Conservation (phyloP, 1,140 invertebrate species). For the Orchestia grillus region DNA sequence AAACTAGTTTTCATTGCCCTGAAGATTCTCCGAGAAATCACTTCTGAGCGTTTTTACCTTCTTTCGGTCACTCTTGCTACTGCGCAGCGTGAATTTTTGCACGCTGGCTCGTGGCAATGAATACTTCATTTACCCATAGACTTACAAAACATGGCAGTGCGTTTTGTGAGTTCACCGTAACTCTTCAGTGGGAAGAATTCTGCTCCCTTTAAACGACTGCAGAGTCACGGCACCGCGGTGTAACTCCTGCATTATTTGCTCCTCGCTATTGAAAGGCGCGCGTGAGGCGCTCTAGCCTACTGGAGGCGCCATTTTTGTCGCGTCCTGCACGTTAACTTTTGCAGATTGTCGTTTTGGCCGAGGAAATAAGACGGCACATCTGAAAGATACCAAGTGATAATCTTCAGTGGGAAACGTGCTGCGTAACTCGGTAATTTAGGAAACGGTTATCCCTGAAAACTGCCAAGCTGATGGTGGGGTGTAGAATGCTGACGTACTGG, state of each 20-base stretch:
- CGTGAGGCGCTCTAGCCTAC: neutral
- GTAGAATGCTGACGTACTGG: too few species aligned
- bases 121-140: neutral
- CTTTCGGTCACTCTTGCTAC: neutral
- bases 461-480: neutral
- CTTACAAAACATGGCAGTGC: neutral
- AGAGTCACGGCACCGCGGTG: neutral
- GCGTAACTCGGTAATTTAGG: neutral
- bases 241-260: neutral
- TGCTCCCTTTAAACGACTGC: neutral
- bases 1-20: too few species aligned
- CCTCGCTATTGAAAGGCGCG: neutral
- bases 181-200: neutral
- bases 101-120: neutral
- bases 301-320: neutral
- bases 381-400: neutral
- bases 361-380: neutral
- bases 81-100: neutral
- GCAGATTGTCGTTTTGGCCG: neutral
- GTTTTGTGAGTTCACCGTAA: neutral
- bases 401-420: neutral
- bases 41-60: neutral
- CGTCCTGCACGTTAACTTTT: neutral
- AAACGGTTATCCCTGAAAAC: neutral
- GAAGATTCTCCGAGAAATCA: neutral